Evolutionary conservation across 2,888 invertebrate species (phyloP), one percentile per base, ranked within the genome.

Genomic region (Chymomyza fuscimana): DNA sequence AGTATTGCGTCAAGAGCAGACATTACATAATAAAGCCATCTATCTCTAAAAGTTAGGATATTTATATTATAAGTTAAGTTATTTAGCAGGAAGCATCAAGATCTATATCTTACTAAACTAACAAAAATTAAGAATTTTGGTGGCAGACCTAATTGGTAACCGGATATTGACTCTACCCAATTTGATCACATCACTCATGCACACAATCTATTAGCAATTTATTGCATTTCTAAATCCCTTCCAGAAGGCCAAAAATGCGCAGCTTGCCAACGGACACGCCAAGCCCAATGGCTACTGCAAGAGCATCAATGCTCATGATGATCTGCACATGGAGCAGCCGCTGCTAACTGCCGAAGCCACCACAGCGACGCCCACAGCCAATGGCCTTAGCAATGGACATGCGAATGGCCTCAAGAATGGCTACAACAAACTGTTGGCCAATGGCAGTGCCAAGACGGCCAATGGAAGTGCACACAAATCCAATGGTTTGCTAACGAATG

Each of bases 391-490:
- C 73, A 89, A 89, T 66, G 90, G 90, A 10, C 82, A 86, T 74
- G 81, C 78, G 60, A 89, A 90, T 70, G 89, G 89, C 36, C 66
- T 82, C 32, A 87, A 85, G 77, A 88, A 90, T 65, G 90, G 87
- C 74, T 84, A 81, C 36, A 78, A 73, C 29, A 80, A 77, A 67
- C 77, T 75, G 75, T 67, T 80, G 82, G 84, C 74, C 66, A 89
- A 82, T 63, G 86, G 86, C 67, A 70, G 73, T 60, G 74, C 74
- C 60, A 68, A 73, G 65, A 64, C 72, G 64, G 66, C 75, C 78
- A 89, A 87, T 65, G 86, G 89, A 62, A 86, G 79, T 69, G 80
- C 73, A 74, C 78, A 89, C 72, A 90, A 89, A 72, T 76, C 87
- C 40, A 82, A 85, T 60, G 88, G 87, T 6, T 69, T 87, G 80